Base-by-base conservation (phyloP, 2,797 vertebrate genomes). In the Luscinia megarhynchos region DNA sequence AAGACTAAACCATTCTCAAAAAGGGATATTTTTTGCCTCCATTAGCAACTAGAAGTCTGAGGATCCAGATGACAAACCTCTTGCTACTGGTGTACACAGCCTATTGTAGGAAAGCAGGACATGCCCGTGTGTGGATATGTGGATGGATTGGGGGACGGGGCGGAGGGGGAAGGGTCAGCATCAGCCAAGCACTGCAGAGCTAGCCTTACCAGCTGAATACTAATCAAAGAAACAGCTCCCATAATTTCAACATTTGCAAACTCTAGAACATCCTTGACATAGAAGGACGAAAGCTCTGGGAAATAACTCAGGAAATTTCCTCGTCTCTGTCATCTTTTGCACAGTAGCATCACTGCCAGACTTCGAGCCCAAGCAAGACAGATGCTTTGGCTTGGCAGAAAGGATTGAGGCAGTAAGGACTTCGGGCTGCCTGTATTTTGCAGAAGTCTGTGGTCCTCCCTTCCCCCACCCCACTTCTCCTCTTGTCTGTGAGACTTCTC, bases 171-270 rank as follows among this genome's bases (percentile, higher is more conserved):
- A 95, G 93, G 85, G 84, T 87, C 96, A 89, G 20, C 40, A 95
- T 88, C 90, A 94, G 87, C 92, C 96, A 92, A 95, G 91, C 97
- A 96, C 98, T 94, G 98, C 98, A 97, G 97, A 96, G 95, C 96
- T 93, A 92, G 90, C 93, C 45, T 90, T 95, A 95, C 96, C 96
- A 94, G 36, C 76, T 84, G 98, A 98, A 98, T 98, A 97, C 98
- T 98, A 98, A 99, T 98, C 41, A 92, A 97, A 94, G 79, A 66
- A 73, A 83, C 22, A 45, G 82, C 76, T 95, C 43, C 30, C 67
- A 46, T 76, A 87, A 69, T 78, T 68, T 87, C 91, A 95, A 93
- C 90, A 63, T 89, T 94, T 86, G 27, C 18, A 40, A 78, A 94
- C 85, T 92, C 92, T 32, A 21, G 43, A 86, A 73, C 45, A 77